phyloP scores from a whole-genome alignment of 2,113 vertebrate species.

The Toxotes jaculatrix region DNA sequence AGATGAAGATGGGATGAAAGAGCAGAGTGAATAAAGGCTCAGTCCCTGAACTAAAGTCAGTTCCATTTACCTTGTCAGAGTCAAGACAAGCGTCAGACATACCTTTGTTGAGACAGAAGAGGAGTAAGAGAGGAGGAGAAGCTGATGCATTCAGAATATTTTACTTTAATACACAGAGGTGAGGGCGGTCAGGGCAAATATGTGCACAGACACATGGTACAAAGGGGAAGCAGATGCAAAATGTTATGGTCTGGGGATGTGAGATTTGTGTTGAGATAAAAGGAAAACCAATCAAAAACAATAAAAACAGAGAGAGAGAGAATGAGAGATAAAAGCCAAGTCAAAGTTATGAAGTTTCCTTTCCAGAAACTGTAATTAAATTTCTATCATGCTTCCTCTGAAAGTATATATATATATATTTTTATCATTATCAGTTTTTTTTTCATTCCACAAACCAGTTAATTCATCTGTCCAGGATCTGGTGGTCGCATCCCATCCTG shows the following conservation, averaged over 20 bases:
- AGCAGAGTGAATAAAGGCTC: neutral
- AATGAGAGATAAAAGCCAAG: neutral
- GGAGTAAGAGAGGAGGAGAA: neutral
- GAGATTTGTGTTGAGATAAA: slow-evolving; percentile 14
- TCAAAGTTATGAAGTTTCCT: neutral
- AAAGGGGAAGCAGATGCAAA: slow-evolving; percentile 7
- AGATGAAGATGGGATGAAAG: neutral
- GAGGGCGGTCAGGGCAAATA: slow-evolving; percentile 15
- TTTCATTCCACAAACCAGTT: neutral
- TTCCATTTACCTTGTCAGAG: slow-evolving; percentile 7
- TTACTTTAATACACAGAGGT: slow-evolving; percentile 1
- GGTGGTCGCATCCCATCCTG: neutral
- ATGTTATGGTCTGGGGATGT: neutral
- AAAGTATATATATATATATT: neutral
- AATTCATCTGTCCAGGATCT: neutral
- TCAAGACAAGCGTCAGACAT: neutral
- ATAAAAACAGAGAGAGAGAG: too few species aligned
- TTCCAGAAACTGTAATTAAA: neutral
- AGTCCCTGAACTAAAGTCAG: neutral
- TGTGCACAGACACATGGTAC: neutral
- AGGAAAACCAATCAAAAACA: neutral
- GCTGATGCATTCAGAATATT: neutral
- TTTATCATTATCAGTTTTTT: too few species aligned
- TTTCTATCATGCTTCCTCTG: neutral
- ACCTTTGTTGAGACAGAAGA: neutral